Evolutionary conservation across 2,113 vertebrate species (phyloP), one percentile per base, ranked within the genome.

Genomic region (Cyanocitta stelleri): DNA sequence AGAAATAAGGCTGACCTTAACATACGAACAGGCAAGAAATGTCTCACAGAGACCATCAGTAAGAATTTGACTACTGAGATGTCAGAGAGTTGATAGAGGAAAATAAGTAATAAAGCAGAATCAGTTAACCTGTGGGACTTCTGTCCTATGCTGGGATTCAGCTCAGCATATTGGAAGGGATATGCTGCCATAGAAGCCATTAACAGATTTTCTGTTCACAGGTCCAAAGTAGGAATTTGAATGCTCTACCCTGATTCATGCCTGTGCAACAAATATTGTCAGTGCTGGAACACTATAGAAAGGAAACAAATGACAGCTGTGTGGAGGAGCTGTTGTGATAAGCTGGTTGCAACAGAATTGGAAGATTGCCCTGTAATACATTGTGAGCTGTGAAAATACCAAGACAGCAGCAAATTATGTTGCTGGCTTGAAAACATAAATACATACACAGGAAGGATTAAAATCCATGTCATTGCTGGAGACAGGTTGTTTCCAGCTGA

Each of bases 261-360:
- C 18, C n/a, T 72, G 54, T 41, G 62, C 62, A 75, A 55, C 62
- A 82, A 77, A 89, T 56, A 46, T 9, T 88, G 85, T 89, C 33
- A 68, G 33, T 74, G 72, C 49, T 90, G 71, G 35, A 91, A 79
- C 35, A 87, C 44, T 79, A 48, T 18, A 61, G 84, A 56, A 92
- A 80, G 83, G 72, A 84, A 87, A 96, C 71, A 87, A 93, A 72
- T 73, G 87, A 59, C 62, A 83, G 83, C 87, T 96, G 64, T 75
- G 85, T 87, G 84, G 73, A 90, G 85, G 85, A 94, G 92, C 89
- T 74, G 85, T 87, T 30, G 26, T 63, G 86, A 90, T 91, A 92
- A 92, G 58, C 35, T 86, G 63, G 79, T 82, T 93, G 84, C 58
- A 89, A 13, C 32, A 61, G 62, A 85, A 59, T 24, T 94, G 91